These are phyloP conservation scores for Nyctereutes procyonoides DNA, from an alignment of 2,113 vertebrate species.

Conservation along the genomic window DNA sequence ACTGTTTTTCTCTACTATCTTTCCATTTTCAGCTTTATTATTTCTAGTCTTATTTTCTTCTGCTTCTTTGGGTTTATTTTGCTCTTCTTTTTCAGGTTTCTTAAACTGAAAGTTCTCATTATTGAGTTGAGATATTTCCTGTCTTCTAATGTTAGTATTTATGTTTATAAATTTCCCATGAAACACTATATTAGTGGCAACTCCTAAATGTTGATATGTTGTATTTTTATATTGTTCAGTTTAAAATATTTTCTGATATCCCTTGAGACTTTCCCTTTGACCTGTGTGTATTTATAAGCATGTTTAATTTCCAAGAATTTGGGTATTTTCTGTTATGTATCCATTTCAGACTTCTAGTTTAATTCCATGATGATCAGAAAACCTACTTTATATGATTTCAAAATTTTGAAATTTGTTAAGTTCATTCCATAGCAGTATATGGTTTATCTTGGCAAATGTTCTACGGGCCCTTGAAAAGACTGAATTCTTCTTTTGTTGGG, in stretches of 20 bases:
- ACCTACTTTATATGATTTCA: not conserved
- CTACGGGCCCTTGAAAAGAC: not conserved
- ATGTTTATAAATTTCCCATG: not conserved
- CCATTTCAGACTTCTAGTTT: not conserved
- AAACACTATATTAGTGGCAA: not conserved
- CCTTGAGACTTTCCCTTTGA: not conserved
- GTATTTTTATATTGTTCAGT: not conserved
- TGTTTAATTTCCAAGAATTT: not conserved
- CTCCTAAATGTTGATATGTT: not conserved
- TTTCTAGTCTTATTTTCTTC: not conserved
- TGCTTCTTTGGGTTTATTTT: not conserved
- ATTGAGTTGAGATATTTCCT: not conserved
- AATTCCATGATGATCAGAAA: not conserved
- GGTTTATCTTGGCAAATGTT: not conserved
- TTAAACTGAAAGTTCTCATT: not conserved
- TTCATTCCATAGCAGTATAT: not conserved
- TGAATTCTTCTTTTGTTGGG: not conserved
- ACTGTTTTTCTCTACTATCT: not conserved
- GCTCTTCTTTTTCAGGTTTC: not conserved
- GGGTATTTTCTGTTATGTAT: not conserved
- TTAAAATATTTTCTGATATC: constrained; percentile 17
- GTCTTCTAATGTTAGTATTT: not conserved
- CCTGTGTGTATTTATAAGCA: not conserved
- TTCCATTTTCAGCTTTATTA: not conserved
- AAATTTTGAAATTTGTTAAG: not conserved